These are phyloP conservation scores for Pterocles gutturalis DNA, from an alignment of 2,113 vertebrate species.

Conservation along the genomic window DNA sequence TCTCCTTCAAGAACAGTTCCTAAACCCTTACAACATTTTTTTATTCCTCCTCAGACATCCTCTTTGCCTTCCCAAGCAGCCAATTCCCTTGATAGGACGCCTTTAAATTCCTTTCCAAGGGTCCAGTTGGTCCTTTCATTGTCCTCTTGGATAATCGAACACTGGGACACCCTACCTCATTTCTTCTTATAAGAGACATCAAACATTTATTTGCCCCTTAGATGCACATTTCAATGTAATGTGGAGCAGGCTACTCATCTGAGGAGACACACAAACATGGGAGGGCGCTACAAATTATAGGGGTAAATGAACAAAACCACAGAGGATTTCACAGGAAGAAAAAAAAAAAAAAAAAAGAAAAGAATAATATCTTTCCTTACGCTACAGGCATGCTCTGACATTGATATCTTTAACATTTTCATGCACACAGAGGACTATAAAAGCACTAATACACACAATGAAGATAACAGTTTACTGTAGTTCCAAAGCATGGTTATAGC, in stretches of 20 bases:
- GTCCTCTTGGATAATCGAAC: background rate
- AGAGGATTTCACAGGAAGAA: fast-evolving
- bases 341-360: too few species aligned
- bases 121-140: background rate
- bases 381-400: background rate
- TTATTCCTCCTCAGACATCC: background rate
- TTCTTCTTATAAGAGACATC: background rate
- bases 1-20: background rate
- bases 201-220: background rate
- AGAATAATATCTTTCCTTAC: background rate
- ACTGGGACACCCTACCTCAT: background rate
- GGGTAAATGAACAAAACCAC: background rate
- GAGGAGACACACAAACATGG: background rate
- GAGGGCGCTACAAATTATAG: background rate
- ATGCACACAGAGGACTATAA: background rate
- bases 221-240: background rate
- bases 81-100: background rate
- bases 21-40: background rate
- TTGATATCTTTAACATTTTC: slow-evolving; percentile 40
- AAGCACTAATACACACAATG: slow-evolving; percentile 39
- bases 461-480: slow-evolving; percentile 13
- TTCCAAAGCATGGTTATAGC: slow-evolving; percentile 29
- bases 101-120: background rate
- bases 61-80: background rate
- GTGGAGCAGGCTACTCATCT: background rate